Conservation (phyloP, 1,140 invertebrate genomes). For the Holcopasites calliopsidis region DNA sequence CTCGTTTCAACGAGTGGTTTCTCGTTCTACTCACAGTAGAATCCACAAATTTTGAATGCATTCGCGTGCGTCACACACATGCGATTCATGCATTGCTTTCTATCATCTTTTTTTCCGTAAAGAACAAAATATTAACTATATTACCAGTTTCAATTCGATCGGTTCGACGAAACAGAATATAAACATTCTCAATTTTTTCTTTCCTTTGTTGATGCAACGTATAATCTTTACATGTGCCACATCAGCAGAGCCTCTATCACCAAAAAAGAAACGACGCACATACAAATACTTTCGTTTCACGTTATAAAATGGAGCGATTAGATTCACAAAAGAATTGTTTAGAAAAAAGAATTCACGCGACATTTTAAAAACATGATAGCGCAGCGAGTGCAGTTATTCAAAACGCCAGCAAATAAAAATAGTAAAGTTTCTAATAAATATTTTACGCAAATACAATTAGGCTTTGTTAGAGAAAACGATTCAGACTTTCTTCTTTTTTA, state of each 20-base stretch:
- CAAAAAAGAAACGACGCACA: conserved; percentile 10
- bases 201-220: not conserved
- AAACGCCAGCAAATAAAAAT: conserved; percentile 11
- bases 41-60: conserved; percentile 29
- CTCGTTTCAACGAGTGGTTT: conserved; percentile 10
- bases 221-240: not conserved
- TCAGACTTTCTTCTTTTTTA: not conserved
- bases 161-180: conserved; percentile 18
- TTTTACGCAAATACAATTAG: not conserved
- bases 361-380: conserved; percentile 18
- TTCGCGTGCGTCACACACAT: conserved; percentile 26
- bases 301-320: conserved; percentile 58
- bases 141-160: not conserved
- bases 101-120: not conserved
- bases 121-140: conserved; percentile 20
- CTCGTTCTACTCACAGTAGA: conserved; percentile 33
- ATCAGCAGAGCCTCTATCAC: conserved; percentile 7
- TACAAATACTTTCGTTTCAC: conserved; percentile 23
- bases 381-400: not conserved
- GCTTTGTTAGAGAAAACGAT: not conserved
- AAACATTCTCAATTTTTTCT: not conserved
- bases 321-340: not conserved
- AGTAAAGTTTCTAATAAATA: not conserved
- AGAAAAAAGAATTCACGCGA: not conserved
- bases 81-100: conserved; percentile 5